These are phyloP conservation scores for Panagrolaimus sp. DNA, from an alignment of 1,140 invertebrate genomes.

Conservation along the genomic window DNA sequence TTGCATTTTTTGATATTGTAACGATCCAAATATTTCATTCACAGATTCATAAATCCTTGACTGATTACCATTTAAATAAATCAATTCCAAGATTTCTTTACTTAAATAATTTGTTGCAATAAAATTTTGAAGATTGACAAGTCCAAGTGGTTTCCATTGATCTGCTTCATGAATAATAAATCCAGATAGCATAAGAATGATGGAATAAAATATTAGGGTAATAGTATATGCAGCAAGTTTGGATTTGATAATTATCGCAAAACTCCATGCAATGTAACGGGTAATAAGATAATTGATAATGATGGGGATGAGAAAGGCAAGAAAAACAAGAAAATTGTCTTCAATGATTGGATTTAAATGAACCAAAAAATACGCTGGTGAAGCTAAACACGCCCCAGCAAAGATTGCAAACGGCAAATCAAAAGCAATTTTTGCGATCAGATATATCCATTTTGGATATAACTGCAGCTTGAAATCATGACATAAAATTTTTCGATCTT, in stretches of 20 bases:
- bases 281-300: slow-evolving; percentile 24
- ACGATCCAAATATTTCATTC: not conserved
- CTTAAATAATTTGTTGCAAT: not conserved
- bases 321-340: slow-evolving; percentile 24
- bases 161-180: slow-evolving; percentile 17
- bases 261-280: slow-evolving; percentile 25
- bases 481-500: slow-evolving; percentile 18
- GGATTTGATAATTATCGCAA: slow-evolving; percentile 21
- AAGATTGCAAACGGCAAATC: slow-evolving; percentile 32
- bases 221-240: not conserved
- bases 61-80: not conserved
- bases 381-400: slow-evolving; percentile 11
- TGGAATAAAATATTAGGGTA: not conserved
- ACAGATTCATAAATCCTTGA: not conserved
- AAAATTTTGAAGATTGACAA: not conserved
- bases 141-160: not conserved
- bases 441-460: not conserved
- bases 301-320: slow-evolving; percentile 18
- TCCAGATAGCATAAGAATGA: not conserved
- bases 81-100: not conserved
- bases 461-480: slow-evolving; percentile 6
- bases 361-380: slow-evolving; percentile 27
- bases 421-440: slow-evolving; percentile 17
- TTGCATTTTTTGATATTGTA: not conserved
- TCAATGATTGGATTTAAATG: slow-evolving; percentile 27